phyloP scores from a whole-genome alignment of 1,140 invertebrate genomes.

The Eulimnadia texana region DNA sequence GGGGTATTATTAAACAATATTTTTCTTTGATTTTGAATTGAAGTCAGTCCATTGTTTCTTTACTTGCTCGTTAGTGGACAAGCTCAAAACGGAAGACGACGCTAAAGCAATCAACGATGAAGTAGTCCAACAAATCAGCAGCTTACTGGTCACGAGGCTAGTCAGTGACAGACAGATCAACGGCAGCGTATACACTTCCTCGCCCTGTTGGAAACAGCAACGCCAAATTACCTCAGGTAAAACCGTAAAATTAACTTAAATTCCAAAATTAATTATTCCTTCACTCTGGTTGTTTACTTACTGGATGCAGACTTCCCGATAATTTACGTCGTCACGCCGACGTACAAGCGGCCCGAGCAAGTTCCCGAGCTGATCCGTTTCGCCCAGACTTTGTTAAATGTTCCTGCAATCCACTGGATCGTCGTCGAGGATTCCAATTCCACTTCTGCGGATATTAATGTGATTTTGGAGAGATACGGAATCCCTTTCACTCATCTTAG shows the following conservation, averaged over 20 bases:
- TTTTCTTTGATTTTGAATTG: neutral
- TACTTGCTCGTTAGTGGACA: neutral
- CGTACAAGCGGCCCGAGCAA: slow-evolving; percentile 42
- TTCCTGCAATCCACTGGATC: slow-evolving; percentile 42
- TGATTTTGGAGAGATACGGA: slow-evolving; percentile 46
- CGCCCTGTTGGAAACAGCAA: too few species aligned
- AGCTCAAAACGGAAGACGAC: neutral
- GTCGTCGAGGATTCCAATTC: slow-evolving; percentile 39
- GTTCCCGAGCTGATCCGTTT: slow-evolving; percentile 41
- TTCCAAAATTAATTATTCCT: too few species aligned
- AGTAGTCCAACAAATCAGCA: neutral
- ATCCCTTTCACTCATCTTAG: slow-evolving; percentile 55
- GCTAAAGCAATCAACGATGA: neutral
- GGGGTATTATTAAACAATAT: too few species aligned
- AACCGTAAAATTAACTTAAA: too few species aligned
- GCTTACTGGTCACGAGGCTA: neutral
- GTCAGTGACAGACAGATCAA: too few species aligned
- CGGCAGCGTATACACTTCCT: too few species aligned
- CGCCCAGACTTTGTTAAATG: slow-evolving; percentile 39
- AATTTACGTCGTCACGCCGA: slow-evolving; percentile 58
- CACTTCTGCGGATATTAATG: slow-evolving; percentile 44
- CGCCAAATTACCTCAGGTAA: too few species aligned
- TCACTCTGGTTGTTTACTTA: neutral
- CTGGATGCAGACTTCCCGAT: slow-evolving; percentile 18
- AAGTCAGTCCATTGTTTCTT: neutral